phyloP scores from a whole-genome alignment of 2,888 invertebrate genomes.

The Zygogramma bicolorata region DNA sequence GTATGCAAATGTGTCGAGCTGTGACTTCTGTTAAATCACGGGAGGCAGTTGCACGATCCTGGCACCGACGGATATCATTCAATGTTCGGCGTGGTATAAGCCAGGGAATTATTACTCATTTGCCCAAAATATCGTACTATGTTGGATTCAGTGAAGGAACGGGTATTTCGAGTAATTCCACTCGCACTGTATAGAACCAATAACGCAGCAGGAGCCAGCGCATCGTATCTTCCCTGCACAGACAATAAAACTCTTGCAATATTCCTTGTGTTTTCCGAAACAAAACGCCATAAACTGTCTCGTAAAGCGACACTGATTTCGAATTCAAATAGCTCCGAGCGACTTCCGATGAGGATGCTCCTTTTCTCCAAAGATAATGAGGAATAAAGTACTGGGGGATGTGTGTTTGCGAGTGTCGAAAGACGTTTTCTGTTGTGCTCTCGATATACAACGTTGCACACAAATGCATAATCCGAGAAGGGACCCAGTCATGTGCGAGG shows the following conservation, averaged over 20 bases:
- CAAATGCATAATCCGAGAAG: background rate
- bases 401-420: background rate
- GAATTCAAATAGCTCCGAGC: constrained; percentile 7
- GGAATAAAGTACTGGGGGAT: background rate
- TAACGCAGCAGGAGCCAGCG: background rate
- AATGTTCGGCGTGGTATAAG: too few relatives aligned
- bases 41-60: too few relatives aligned
- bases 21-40: too few relatives aligned
- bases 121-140: too few relatives aligned
- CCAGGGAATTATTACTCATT: too few relatives aligned
- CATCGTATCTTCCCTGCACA: background rate
- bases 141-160: too few relatives aligned
- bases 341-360: constrained; percentile 2
- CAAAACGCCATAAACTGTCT: constrained; percentile 8
- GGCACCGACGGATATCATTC: too few relatives aligned
- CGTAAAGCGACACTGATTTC: constrained; percentile 3
- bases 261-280: constrained; percentile 1
- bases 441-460: background rate
- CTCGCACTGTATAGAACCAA: background rate
- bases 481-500: background rate
- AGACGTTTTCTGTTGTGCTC: background rate
- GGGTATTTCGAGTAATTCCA: too few relatives aligned
- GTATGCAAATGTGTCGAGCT: too few relatives aligned
- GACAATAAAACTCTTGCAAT: background rate
- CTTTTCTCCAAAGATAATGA: background rate